These are phyloP conservation scores for Myodes glareolus DNA, from an alignment of 2,113 vertebrate species.

Conservation along the genomic window DNA sequence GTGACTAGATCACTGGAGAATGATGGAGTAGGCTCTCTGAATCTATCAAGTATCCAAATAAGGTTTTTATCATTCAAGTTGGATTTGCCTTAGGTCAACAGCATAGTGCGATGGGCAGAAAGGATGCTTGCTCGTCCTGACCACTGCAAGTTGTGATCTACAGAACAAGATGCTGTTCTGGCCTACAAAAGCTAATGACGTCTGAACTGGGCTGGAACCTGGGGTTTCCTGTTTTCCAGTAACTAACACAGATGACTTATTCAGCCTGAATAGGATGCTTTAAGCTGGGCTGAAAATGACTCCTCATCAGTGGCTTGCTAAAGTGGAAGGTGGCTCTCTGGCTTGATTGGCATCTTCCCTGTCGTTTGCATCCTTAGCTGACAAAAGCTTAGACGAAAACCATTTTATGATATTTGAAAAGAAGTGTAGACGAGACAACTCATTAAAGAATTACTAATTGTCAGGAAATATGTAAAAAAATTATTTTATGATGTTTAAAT, in stretches of 20 bases:
- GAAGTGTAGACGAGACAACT: not conserved
- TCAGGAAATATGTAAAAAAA: not conserved
- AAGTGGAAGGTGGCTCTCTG: not conserved
- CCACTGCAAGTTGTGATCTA: not conserved
- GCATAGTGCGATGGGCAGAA: not conserved
- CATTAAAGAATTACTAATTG: not conserved
- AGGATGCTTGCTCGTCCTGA: not conserved
- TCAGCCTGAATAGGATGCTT: conserved; percentile 61
- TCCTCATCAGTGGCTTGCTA: not conserved
- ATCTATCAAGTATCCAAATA: not conserved
- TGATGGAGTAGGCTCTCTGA: not conserved
- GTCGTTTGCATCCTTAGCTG: not conserved
- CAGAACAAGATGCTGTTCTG: conserved; percentile 25
- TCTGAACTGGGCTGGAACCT: conserved; percentile 40
- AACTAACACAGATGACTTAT: conserved; percentile 61
- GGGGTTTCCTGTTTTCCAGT: conserved; percentile 74
- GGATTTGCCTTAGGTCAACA: not conserved
- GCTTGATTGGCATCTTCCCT: not conserved
- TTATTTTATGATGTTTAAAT: not conserved
- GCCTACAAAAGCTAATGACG: conserved; percentile 26
- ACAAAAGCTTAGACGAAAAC: not conserved
- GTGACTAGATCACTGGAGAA: not conserved
- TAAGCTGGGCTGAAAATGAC: conserved; percentile 7
- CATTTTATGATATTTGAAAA: not conserved
- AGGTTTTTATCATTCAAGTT: not conserved